Base-by-base conservation (phyloP, 30 jellyfish, hydroid and myxozoan species). In the Aurelia aurita complex sp. Pacific region DNA sequence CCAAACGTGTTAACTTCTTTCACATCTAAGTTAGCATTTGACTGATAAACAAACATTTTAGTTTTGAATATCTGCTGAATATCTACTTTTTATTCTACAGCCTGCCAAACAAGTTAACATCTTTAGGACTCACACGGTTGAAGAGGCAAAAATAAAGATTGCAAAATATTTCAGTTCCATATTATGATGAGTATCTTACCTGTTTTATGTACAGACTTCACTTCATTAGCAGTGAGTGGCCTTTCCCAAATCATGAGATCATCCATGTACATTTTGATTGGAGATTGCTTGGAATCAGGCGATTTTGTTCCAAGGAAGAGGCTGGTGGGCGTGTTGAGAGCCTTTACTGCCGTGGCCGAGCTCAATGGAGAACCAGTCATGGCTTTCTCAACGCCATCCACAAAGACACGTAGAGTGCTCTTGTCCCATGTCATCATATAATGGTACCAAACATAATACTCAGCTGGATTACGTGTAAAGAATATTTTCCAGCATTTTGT, bases 231-330 rank as follows among this genome's bases (percentile, higher is more conserved):
- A 77, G 32, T 42, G 4, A 84, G 63, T 14, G 82, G 79, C n/a
- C 65, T 73, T n/a, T 84, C 87, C 93, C 93, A 84, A 23, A 84
- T 65, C 76, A 52, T 84, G 29, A 84, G 72, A 67, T 84, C 93
- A 50, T 84, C 93, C 36, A 72, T 17, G 19, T 50, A 50, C 82
- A 84, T 62, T 81, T 62, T 11, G 23, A 61, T 32, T 1, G 10
- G 35, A 34, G 23, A 2, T 62, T 77, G 2, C 57, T 9, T 10
- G 54, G 54, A 43, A 43, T 7, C 14, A 46, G 57, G 0, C 1
- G 57, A 46, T 9, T 9, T 46, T 1, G 57, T 46, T 46, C 93
- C 93, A 32, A 84, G 5, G 8, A 83, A 81, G 13, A 84, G 54
- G 38, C 78, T 72, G 1, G 36, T 46, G 57, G 57, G 57, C 1